These are phyloP conservation scores for Bombus waltoni DNA, from an alignment of 1,140 invertebrate species.

Conservation along the genomic window DNA sequence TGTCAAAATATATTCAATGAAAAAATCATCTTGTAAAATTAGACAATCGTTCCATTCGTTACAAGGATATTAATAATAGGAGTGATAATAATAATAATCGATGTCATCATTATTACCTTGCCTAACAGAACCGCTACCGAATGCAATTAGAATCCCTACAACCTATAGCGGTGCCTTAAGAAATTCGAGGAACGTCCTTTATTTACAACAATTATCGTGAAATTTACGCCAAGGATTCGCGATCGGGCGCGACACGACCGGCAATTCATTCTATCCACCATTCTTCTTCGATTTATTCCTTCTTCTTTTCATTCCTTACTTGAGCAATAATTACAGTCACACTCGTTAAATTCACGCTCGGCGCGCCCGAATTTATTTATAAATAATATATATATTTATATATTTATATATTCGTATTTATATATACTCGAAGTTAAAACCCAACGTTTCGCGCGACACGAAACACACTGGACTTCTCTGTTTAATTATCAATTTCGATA, in stretches of 20 bases:
- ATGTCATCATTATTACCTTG: conserved; percentile 71
- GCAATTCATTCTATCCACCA: neutral
- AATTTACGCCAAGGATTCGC: conserved; percentile 39
- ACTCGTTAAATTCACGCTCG: conserved; percentile 3
- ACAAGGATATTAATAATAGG: conserved; percentile 70
- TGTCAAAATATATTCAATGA: conserved; percentile 79
- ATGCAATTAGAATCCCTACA: conserved; percentile 75
- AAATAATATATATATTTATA: conserved; percentile 60
- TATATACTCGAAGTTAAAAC: conserved; percentile 54
- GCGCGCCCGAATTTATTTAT: conserved; percentile 53
- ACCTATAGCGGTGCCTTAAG: conserved; percentile 70
- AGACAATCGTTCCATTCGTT: conserved; percentile 73
- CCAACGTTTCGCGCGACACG: conserved; percentile 45
- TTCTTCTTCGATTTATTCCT: neutral
- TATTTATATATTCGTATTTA: conserved; percentile 38
- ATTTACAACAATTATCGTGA: conserved; percentile 66
- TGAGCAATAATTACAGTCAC: conserved; percentile 65
- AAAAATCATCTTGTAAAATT: conserved; percentile 78
- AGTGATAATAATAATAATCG: conserved; percentile 72
- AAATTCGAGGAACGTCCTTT: conserved; percentile 71
- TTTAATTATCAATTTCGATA: conserved; percentile 11
- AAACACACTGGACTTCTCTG: neutral
- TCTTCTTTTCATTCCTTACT: neutral
- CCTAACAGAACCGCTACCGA: conserved; percentile 74
- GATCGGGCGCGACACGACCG: conserved; percentile 37